Base-by-base conservation (phyloP, 1,140 invertebrate genomes). In the Anoplolepis gracilipes region DNA sequence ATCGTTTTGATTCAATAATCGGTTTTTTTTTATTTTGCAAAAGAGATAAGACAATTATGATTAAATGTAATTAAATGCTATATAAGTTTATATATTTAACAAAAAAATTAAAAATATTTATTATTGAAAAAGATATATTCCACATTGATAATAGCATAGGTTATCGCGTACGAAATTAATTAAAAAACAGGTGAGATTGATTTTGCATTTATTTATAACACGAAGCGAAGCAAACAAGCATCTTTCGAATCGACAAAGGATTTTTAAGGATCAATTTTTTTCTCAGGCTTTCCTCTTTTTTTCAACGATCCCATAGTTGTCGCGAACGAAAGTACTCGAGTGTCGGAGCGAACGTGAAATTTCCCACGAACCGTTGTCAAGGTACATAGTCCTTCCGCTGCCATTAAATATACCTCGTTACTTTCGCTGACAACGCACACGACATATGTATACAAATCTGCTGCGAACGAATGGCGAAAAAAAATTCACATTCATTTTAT, bases 351-450 rank as follows among this genome's bases (percentile, higher is more conserved):
- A 16, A 81, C 25, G 86, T 72, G 76, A 49, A 49, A 92, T 89
- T 91, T 92, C 92, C 88, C 91, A 92, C 88, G 90, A 90, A 86
- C 69, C 82, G 36, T 22, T 55, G 69, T 85, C 62, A 59, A 28
- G 19, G 28, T n/a, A 30, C 1, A 19, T 36, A 73, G 77, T 55
- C 70, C 87, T 88, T 88, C 70, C 70, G 57, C 53, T 33, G 30
- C 42, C 16, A 6, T 59, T 46, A 49, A 85, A 72, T 65, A 73
- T 55, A 84, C 86, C 53, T 73, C 57, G 25, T 77, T 59, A 89
- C 88, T 89, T 89, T 89, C 84, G 72, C 76, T 69, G 49, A 36
- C 62, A 46, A 57, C 55, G 28, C 30, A 57, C 11, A 25, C 33
- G 19, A 59, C 57, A 82, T 75, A 49, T 19, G 16, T 49, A 69